A percentile compares a stretch with the other conserved stretches of the same genome.
These are phyloP conservation scores for Eutolmus rufibarbis DNA, from an alignment of 2,888 invertebrate species.

Conservation along the genomic window DNA sequence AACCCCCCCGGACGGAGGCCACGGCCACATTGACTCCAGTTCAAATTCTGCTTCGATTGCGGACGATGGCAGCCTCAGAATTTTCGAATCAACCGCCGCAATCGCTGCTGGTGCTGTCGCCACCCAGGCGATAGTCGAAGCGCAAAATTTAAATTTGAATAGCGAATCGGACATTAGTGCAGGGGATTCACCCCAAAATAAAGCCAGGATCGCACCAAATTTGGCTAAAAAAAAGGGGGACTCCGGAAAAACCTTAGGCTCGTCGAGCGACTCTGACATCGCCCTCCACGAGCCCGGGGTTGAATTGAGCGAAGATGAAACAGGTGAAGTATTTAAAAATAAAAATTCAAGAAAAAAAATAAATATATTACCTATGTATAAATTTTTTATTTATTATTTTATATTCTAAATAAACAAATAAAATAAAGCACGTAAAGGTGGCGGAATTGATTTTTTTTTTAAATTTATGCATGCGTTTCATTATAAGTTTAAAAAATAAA, in stretches of 20 bases:
- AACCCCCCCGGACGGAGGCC: not conserved
- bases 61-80: not conserved
- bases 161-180: constrained; percentile 45
- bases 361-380: too few species aligned
- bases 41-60: not conserved
- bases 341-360: too few species aligned
- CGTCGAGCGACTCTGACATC: constrained; percentile 71
- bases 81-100: not conserved
- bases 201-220: not conserved
- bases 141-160: constrained; percentile 16
- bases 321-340: constrained; percentile 63
- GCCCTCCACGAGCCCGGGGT: constrained; percentile 71
- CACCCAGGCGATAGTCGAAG: not conserved
- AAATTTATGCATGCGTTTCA: not conserved
- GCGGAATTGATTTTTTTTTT: too few species aligned
- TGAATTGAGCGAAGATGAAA: constrained; percentile 70
- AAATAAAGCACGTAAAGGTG: too few species aligned
- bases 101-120: not conserved
- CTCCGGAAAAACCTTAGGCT: constrained; percentile 65
- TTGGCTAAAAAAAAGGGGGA: constrained; percentile 43
- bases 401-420: too few species aligned
- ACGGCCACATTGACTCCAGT: not conserved
- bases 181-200: constrained; percentile 47
- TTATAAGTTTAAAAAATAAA: not conserved
- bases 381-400: too few species aligned